phyloP scores from a whole-genome alignment of 2,797 vertebrate species.

The Sebastiscus albofasciatus region DNA sequence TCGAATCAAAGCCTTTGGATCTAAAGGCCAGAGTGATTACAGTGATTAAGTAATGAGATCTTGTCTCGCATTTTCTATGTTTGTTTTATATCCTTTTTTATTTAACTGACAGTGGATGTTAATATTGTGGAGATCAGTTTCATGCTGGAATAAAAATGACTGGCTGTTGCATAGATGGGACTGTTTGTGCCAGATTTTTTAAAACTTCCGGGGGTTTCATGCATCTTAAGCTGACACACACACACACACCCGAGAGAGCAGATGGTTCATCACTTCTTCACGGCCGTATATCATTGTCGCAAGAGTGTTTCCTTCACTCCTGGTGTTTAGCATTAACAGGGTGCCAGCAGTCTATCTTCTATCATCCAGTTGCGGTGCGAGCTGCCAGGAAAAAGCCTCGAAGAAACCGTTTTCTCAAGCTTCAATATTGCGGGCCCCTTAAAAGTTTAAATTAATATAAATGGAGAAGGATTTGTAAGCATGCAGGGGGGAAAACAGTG shows the following conservation, averaged over 20 bases:
- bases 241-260: conserved; percentile 40
- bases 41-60: conserved; percentile 7
- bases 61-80: conserved; percentile 65
- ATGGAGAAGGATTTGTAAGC: conserved; percentile 26
- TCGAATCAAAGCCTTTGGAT: conserved; percentile 44
- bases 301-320: conserved; percentile 35
- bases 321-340: conserved; percentile 13
- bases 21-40: conserved; percentile 20
- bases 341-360: conserved; percentile 32
- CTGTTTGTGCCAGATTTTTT: conserved; percentile 27
- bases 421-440: background rate
- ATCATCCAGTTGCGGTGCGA: conserved; percentile 6
- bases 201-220: conserved; percentile 17
- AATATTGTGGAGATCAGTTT: conserved; percentile 67
- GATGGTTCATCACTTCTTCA: conserved; percentile 62
- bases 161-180: conserved; percentile 41
- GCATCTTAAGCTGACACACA: conserved; percentile 14
- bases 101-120: conserved; percentile 70
- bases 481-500: conserved; percentile 2
- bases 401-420: conserved; percentile 20
- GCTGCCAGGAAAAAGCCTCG: conserved; percentile 34
- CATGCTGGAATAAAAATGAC: conserved; percentile 70
- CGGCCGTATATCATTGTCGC: conserved; percentile 26
- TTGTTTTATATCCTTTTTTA: conserved; percentile 74
- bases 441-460: conserved; percentile 58